Percentiles rank a stretch among this genome's conserved stretches.
phyloP scores from a whole-genome alignment of 2,888 invertebrate genomes.

The Myopa testacea region DNA sequence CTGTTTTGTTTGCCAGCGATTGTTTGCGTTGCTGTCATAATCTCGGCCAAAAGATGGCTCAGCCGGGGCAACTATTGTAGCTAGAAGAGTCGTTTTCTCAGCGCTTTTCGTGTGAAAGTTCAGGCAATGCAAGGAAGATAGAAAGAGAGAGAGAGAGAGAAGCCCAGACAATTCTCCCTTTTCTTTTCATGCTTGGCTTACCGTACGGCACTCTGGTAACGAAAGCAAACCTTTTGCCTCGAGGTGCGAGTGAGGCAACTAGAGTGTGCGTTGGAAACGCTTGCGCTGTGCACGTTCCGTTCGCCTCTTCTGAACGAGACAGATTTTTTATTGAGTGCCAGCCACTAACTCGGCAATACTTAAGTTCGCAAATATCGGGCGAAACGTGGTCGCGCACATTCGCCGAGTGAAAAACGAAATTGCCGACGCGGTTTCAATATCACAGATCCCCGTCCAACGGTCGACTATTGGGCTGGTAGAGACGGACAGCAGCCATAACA shows the following conservation, averaged over 20 bases:
- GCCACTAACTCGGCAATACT: slow-evolving; percentile 55
- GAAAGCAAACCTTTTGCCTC: too few species aligned
- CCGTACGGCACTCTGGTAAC: neutral
- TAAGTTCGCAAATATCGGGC: slow-evolving; percentile 34
- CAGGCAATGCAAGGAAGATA: neutral
- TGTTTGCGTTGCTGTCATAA: slow-evolving; percentile 62
- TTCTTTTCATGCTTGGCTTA: too few species aligned
- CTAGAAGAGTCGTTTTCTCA: neutral
- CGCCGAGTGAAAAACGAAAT: slow-evolving; percentile 19
- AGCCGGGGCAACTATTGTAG: neutral
- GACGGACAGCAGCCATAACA: neutral
- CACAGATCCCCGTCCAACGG: neutral
- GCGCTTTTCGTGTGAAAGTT: neutral
- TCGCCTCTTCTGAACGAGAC: neutral
- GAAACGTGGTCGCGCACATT: slow-evolving; percentile 24
- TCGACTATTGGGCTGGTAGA: neutral
- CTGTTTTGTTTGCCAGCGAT: slow-evolving; percentile 64
- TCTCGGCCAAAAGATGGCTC: slow-evolving; percentile 29
- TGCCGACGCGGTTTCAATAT: slow-evolving; percentile 35
- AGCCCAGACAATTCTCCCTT: neutral
- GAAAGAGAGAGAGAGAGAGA: neutral
- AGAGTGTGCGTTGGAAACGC: slow-evolving; percentile 13
- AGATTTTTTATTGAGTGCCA: slow-evolving; percentile 47
- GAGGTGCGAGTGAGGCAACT: slow-evolving; percentile 1
- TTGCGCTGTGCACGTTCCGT: neutral